Base-by-base conservation (phyloP, 2,888 invertebrate genomes). In the Loripinus fragilis region DNA sequence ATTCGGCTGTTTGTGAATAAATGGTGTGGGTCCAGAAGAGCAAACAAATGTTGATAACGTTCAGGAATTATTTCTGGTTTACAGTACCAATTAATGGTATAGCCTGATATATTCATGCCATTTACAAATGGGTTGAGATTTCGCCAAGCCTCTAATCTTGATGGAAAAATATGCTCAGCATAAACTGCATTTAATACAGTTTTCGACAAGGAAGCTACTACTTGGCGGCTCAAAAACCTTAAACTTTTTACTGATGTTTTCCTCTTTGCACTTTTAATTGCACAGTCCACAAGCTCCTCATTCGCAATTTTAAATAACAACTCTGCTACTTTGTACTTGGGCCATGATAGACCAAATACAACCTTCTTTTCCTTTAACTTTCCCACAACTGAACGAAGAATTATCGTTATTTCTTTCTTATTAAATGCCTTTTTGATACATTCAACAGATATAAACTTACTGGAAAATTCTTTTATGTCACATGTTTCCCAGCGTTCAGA, bases 1-100 rank as follows among this genome's bases (percentile, higher is more conserved):
- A 17, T 3, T 38, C 38, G 52, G 38, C 33, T 23, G 52, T 12
- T 28, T 60, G 71, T n/a, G n/a, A n/a, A n/a, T n/a, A n/a, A n/a
- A 25, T 71, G 71, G 38, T 71, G 38, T 7, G 38, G 60, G 23
- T 71, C 71, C 5, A 71, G 42, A 41, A 71, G 8, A 55, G 38
- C 42, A 28, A 71, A 71, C 25, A 71, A n/a, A 28, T 60, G 60
- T 8, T 55, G 2, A 20, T 50, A 48, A 7, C 25, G 28, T 8
- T 5, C 7, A 8, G 2, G 7, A 65, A 33, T 65, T n/a, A 33
- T 33, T 33, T 65, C 65, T 20, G 65, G 33, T 33, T 65, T 10
- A 23, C 23, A 65, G 17, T 65, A 38, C 65, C 65, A 65, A 15
- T 45, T 8, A 45, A 20, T 20, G 8, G 17, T 8, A 45, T 20